Evolutionary conservation across 2,888 invertebrate species (phyloP).

Genomic region (Petrolisthes manimaculis): DNA sequence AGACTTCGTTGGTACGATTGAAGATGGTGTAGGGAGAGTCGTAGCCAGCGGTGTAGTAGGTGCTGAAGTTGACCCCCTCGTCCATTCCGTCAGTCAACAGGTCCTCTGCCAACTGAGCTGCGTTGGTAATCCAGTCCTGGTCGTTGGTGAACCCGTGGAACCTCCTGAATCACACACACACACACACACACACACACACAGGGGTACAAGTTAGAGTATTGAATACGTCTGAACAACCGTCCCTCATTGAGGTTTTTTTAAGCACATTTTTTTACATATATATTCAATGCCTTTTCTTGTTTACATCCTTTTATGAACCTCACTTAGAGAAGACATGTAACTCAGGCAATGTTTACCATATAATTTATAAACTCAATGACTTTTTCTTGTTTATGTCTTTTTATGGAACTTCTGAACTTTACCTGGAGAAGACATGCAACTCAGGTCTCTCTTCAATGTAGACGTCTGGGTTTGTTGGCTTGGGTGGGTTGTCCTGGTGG

Average conservation of each 20-base stretch:
- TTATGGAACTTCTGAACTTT: neutral
- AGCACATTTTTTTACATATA: too few species aligned
- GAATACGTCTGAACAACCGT: too few species aligned
- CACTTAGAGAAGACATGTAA: too few species aligned
- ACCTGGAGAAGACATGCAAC: conserved; percentile 41
- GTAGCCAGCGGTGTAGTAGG: conserved; percentile 40
- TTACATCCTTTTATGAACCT: too few species aligned
- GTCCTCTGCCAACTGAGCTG: conserved; percentile 14
- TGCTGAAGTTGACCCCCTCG: conserved; percentile 6
- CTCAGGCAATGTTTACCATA: too few species aligned
- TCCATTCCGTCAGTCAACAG: conserved; percentile 24
- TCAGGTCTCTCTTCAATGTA: conserved; percentile 29
- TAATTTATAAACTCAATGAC: too few species aligned
- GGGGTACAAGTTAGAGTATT: too few species aligned
- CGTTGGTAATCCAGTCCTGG: conserved; percentile 28
- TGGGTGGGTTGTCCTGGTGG: conserved; percentile 35
- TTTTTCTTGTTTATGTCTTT: too few species aligned
- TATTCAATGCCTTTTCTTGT: too few species aligned
- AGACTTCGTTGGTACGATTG: conserved; percentile 39
- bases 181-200: too few species aligned
- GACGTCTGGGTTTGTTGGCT: conserved; percentile 35
- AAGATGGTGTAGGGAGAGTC: conserved; percentile 39
- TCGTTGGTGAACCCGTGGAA: conserved; percentile 35
- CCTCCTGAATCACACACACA: too few species aligned
- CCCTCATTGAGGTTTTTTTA: too few species aligned